Base-by-base conservation (phyloP, 2,113 vertebrate genomes). In the Stigmatopora argus region DNA sequence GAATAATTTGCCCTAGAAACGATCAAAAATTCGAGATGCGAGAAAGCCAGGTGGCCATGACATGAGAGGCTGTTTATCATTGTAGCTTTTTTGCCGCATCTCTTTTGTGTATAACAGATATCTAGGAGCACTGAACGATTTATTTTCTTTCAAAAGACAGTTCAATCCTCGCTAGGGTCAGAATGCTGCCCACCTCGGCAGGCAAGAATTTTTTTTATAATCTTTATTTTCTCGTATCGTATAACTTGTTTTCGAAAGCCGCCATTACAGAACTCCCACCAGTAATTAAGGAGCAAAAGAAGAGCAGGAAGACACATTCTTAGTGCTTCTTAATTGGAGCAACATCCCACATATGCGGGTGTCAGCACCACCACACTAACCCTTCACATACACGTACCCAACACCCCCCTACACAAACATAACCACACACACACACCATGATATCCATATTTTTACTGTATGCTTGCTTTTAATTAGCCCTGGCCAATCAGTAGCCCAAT, bases 401-500 rank as follows among this genome's bases (percentile, higher is more conserved):
- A 31, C 26, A 31, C 26, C 26, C 26, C 26, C 26, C n/a, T n/a
- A n/a, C 3, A 35, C 70, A 67, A 73, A 65, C 75, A 52, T 65
- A 65, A 63, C 14, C 53, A 56, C 23, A 15, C 23, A 26, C 21
- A 35, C 26, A 15, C 26, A 57, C 55, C 47, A 49, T 31, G 26
- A 31, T 31, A 31, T 55, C 23, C 23, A 8, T 23, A 14, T 78
- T 59, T 65, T 64, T 61, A 76, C 74, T 75, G 45, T 71, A 72
- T 51, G 61, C 72, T 77, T 31, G 69, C 63, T 80, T 87, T 88
- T 85, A 89, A 81, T 90, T 90, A 87, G 83, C 83, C 73, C 73
- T 48, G 65, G 75, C 87, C 91, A 90, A 91, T 91, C 88, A 83
- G 80, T 74, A 67, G 80, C 63, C 88, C 83, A 89, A 89, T 91